Evolutionary conservation across 2,888 invertebrate species (phyloP), one percentile per base, ranked within the genome.

Genomic region (Miltochrista miniata): DNA sequence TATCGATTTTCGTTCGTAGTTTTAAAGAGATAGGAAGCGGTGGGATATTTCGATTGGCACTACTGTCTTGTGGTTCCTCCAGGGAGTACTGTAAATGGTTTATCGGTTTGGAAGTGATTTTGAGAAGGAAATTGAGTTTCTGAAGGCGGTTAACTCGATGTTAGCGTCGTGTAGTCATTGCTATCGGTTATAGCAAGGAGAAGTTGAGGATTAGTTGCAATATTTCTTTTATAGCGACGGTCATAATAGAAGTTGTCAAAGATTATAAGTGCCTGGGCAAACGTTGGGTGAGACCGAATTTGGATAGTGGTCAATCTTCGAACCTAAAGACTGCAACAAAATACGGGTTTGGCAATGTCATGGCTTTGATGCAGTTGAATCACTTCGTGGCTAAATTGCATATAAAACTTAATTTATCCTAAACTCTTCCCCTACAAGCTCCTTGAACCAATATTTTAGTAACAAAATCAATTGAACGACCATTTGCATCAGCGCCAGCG

Each of bases 401-500:
- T 14, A 13, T 36, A 38, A n/a, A 38, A 29, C 8, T 10, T 12
- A 13, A 13, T 10, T 34, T 18, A 34, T 12, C 24, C 52, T 35
- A 53, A 50, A 48, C 43, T 48, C 49, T 49, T 48, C 53, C 56
- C 61, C 48, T 64, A 61, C 66, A 64, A 70, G 61, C 69, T 60
- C 64, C 71, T 70, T 67, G 63, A 70, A 79, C 77, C 72, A 74
- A 72, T 70, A 69, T 75, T 79, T 74, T 70, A 68, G 63, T 68
- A 73, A 75, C 77, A 71, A 83, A 85, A 83, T 87, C 85, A 86
- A 86, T 87, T 81, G 81, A 73, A 81, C 76, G 60, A 67, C 71
- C 73, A 79, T 82, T 74, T 78, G 72, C 75, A 70, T 74, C 72
- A 76, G 71, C 82, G 84, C 81, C 78, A 83, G 81, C 18, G 18